A percentile compares a stretch with the other conserved stretches of the same genome.
These are phyloP conservation scores for Patella vulgata DNA, from an alignment of 1,140 invertebrate genomes.

Conservation along the genomic window DNA sequence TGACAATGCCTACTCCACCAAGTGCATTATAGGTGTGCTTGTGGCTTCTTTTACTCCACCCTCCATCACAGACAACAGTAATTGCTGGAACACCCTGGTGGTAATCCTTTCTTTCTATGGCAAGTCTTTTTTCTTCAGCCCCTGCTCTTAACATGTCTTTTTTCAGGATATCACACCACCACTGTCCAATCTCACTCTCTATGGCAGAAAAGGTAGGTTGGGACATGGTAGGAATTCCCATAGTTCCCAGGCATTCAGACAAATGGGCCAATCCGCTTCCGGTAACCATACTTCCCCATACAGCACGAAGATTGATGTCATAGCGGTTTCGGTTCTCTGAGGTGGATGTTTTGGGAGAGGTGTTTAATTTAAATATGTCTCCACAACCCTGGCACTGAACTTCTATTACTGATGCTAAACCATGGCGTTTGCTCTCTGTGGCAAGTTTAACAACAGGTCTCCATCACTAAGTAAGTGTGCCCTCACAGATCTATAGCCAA, in stretches of 20 bases:
- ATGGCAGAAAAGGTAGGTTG: conserved; percentile 1
- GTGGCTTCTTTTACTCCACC: conserved; percentile 25
- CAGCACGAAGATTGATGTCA: conserved; percentile 24
- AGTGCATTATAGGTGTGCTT: conserved; percentile 24
- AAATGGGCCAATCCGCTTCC: conserved; percentile 13
- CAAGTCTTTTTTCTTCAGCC: conserved; percentile 7
- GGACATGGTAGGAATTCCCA: conserved; percentile 5
- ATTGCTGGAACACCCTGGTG: conserved; percentile 22
- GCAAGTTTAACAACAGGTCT: conserved; percentile 4
- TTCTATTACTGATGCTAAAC: background rate
- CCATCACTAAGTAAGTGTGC: too few species aligned
- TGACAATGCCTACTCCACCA: conserved; percentile 47
- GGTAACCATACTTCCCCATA: conserved; percentile 24
- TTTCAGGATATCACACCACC: conserved; percentile 7
- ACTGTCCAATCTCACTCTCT: conserved; percentile 14
- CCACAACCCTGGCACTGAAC: conserved; percentile 13
- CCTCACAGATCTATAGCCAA: too few species aligned
- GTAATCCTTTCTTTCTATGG: background rate
- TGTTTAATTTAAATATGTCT: background rate
- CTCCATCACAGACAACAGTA: conserved; percentile 21
- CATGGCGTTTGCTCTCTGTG: background rate
- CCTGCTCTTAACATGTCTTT: conserved; percentile 10
- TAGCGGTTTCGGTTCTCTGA: background rate
- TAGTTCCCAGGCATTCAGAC: conserved; percentile 14
- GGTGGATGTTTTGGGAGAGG: background rate